phyloP scores from a whole-genome alignment of 2,113 vertebrate species.

The Toxostoma redivivum region DNA sequence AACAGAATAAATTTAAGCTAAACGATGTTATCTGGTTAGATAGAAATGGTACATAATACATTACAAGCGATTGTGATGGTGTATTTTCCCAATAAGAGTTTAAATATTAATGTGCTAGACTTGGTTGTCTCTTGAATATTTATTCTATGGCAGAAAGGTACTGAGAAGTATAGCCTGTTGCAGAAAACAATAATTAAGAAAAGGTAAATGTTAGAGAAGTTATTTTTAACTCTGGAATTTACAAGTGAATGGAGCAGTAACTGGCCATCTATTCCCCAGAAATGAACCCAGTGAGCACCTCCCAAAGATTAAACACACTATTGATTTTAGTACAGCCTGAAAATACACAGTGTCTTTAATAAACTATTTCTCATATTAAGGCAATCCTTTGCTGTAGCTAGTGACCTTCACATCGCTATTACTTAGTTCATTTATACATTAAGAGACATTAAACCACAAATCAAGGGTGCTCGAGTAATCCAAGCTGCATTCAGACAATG shows the following conservation, averaged over 20 bases:
- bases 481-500: background rate
- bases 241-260: background rate
- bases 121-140: background rate
- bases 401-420: background rate
- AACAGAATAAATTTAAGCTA: constrained; percentile 6
- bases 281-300: background rate
- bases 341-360: background rate
- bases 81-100: background rate
- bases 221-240: background rate
- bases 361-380: background rate
- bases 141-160: background rate
- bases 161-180: background rate
- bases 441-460: background rate
- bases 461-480: background rate
- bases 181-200: background rate
- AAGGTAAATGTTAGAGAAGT: background rate
- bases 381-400: background rate
- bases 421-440: background rate
- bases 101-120: background rate
- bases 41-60: background rate
- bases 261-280: background rate
- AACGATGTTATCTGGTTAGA: background rate
- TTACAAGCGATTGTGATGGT: background rate
- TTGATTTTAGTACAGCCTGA: background rate
- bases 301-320: background rate